Evolutionary conservation across 2,113 vertebrate species (phyloP).

Genomic region (Chloroceryle aenea): DNA sequence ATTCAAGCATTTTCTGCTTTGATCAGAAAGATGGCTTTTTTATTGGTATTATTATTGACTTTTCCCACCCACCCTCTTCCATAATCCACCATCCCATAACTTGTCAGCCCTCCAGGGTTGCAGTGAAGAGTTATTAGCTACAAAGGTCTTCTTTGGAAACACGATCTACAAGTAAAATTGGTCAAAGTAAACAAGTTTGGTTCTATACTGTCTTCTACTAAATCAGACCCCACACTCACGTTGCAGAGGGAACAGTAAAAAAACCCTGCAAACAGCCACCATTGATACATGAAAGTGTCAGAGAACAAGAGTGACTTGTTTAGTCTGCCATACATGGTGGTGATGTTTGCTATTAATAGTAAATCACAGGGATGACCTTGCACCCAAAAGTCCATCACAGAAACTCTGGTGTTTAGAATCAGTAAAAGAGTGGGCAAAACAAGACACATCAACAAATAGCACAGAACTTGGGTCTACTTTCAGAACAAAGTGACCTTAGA

Average conservation of each 20-base stretch:
- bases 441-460: background rate
- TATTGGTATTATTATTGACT: constrained; percentile 53
- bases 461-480: background rate
- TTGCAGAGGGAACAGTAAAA: background rate
- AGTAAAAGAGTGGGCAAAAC: background rate
- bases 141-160: constrained; percentile 37
- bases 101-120: background rate
- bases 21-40: constrained; percentile 45
- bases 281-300: background rate
- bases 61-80: constrained; percentile 42
- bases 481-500: background rate
- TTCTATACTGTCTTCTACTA: background rate
- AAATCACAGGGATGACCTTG: background rate
- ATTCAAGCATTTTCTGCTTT: constrained; percentile 54
- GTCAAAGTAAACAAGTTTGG: background rate
- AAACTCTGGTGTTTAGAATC: background rate
- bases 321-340: background rate
- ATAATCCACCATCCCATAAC: background rate
- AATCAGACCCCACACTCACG: background rate
- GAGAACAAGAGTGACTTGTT: background rate
- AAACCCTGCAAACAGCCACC: background rate
- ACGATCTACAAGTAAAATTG: background rate
- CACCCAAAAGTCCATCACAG: background rate
- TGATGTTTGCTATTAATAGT: background rate
- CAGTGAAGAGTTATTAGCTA: constrained; percentile 20